Evolutionary conservation across 2,797 vertebrate genomes (phyloP), one percentile per base, ranked within the genome.

Genomic region (Oryzias sinensis): DNA sequence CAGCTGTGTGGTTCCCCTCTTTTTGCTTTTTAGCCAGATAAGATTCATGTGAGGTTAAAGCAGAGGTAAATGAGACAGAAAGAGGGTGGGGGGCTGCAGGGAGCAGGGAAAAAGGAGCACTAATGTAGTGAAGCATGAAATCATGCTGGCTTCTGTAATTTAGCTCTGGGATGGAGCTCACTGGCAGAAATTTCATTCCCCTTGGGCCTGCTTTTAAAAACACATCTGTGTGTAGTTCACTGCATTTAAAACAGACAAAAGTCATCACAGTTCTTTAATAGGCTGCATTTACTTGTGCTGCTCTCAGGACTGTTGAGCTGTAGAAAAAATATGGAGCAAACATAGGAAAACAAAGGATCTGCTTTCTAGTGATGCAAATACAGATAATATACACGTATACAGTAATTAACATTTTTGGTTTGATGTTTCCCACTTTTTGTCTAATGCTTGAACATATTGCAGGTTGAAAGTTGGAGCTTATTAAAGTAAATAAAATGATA

Each of bases 101-200:
- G 75, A 80, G 74, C 65, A 65, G 68, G 56, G 16, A 57, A 58
- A 65, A 73, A 61, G 70, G 74, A 42, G 6, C 68, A 77, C 79
- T 83, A 84, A 89, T 79, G 86, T 85, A 85, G 84, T 84, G 87
- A 88, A 91, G 89, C 91, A 85, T 91, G 90, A 92, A 93, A 92
- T 92, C 91, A 90, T 82, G 87, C 86, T 80, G 85, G 88, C 87
- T 88, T 76, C 81, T 89, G 89, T 90, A 91, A 92, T 93, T 90
- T 91, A 84, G 84, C 90, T 88, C 80, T 77, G 77, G 89, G 88
- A 90, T 83, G 82, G 87, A 87, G 87, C 82, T 87, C 84, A 86
- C 77, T 77, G 85, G 84, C 76, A 72, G 72, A 82, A 76, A 82
- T 91, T 87, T 86, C 83, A 79, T 87, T 90, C 82, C 85, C 90